Conservation (phyloP, 2,113 vertebrate species). For the Microcebus griseorufus region DNA sequence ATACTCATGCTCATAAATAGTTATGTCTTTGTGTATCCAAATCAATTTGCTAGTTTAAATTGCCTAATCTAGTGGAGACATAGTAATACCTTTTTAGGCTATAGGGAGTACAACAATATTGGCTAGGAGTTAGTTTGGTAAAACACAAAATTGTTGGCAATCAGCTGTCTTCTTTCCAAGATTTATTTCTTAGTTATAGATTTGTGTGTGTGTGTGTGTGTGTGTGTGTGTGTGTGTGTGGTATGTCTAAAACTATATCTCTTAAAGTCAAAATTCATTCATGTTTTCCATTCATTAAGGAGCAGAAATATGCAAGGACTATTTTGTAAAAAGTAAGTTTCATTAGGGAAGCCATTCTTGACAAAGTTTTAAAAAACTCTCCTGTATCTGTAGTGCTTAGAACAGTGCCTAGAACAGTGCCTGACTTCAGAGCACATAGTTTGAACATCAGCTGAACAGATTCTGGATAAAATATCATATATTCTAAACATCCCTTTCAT, state of each 20-base stretch:
- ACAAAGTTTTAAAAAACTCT: background rate
- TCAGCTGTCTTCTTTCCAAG: background rate
- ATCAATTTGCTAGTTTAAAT: background rate
- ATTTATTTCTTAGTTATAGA: background rate
- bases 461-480: background rate
- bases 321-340: background rate
- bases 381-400: background rate
- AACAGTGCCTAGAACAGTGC: background rate
- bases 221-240: background rate
- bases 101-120: background rate
- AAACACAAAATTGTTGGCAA: background rate
- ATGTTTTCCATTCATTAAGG: background rate
- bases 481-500: background rate
- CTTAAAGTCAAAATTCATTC: background rate
- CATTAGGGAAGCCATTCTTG: background rate
- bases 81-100: background rate
- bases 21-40: background rate
- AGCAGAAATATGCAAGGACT: background rate
- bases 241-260: background rate
- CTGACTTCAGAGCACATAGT: background rate
- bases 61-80: background rate
- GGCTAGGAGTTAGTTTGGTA: background rate
- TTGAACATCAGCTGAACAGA: background rate
- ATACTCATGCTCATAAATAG: background rate
- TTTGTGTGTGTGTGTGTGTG: no score